Base-by-base conservation (phyloP, 2,797 vertebrate genomes). In the Pseudomugil gertrudae region DNA sequence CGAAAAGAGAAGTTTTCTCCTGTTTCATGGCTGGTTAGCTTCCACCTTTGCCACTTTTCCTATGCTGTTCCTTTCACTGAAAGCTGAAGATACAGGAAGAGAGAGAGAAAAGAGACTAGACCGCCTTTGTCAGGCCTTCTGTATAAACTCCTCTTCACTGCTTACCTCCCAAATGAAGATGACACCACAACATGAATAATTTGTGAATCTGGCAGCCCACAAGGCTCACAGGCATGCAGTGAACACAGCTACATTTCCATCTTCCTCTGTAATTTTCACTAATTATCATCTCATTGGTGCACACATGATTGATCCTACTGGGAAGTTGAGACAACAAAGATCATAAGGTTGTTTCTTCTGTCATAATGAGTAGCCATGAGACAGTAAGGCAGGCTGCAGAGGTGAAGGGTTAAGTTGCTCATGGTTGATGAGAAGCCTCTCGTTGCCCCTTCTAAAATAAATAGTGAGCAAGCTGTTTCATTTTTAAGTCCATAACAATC, bases 281-380 rank as follows among this genome's bases (percentile, higher is more conserved):
- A 86, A 90, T 88, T 85, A 89, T 85, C 75, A 87, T 85, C 72
- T 90, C 82, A 76, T 69, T 62, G 69, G 82, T 81, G 74, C 66
- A 51, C 76, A 66, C 66, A 57, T n/a, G 9, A 47, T 38, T 54
- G 57, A 54, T 59, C 69, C 65, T 63, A 14, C 73, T 53, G 69
- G 61, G 64, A 76, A 65, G 79, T 78, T 76, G 43, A 72, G 79
- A 85, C 84, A 83, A 84, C 72, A 89, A 59, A 84, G 64, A 79
- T 81, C 77, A 75, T 62, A 74, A 79, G 38, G 61, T 69, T 72
- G 26, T 84, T 65, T 79, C 65, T 81, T 68, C 56, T 45, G 50
- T 69, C 66, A 63, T 87, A 85, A 84, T 84, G 78, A 86, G 69
- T 63, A 69, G 64, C 69, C 70, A 58, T 56, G 76, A 84, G 83